phyloP scores from a whole-genome alignment of 1,140 invertebrate species.

The Drosophila busckii region DNA sequence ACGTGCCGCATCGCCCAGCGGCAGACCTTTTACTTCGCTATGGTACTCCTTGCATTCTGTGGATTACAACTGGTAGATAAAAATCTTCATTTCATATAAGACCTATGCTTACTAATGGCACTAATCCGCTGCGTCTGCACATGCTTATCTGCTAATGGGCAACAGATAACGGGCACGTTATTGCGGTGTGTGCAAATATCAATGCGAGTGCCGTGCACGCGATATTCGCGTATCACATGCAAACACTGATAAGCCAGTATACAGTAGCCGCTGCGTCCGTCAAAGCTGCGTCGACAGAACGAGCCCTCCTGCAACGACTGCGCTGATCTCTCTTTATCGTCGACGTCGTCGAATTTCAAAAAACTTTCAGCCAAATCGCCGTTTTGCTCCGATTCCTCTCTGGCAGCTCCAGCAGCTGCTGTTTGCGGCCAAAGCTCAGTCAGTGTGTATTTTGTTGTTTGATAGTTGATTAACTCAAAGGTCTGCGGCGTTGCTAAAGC shows the following conservation, averaged over 20 bases:
- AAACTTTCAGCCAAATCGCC: conserved; percentile 21
- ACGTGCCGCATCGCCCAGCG: conserved; percentile 35
- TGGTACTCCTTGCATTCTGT: conserved; percentile 74
- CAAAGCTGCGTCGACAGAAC: conserved; percentile 71
- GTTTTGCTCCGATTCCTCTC: not conserved
- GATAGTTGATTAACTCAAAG: conserved; percentile 49
- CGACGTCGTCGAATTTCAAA: conserved; percentile 48
- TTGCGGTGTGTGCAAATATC: conserved; percentile 68
- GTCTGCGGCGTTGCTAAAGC: conserved; percentile 35
- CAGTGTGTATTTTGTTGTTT: conserved; percentile 52
- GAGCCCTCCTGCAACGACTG: conserved; percentile 42
- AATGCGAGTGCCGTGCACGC: conserved; percentile 61
- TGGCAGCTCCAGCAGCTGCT: not conserved
- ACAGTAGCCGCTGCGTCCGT: conserved; percentile 69
- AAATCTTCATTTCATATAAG: not conserved
- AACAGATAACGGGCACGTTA: conserved; percentile 73
- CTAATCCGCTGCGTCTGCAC: conserved; percentile 59
- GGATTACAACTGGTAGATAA: not conserved
- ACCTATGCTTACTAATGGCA: conserved; percentile 55
- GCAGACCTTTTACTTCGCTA: conserved; percentile 32
- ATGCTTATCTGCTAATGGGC: conserved; percentile 65
- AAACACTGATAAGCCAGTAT: conserved; percentile 71
- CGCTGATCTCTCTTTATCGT: not conserved
- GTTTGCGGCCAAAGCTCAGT: conserved; percentile 36
- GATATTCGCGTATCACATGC: conserved; percentile 67